Evolutionary conservation across 2,797 vertebrate genomes (phyloP).

Genomic region (Rhynchonycteris naso): DNA sequence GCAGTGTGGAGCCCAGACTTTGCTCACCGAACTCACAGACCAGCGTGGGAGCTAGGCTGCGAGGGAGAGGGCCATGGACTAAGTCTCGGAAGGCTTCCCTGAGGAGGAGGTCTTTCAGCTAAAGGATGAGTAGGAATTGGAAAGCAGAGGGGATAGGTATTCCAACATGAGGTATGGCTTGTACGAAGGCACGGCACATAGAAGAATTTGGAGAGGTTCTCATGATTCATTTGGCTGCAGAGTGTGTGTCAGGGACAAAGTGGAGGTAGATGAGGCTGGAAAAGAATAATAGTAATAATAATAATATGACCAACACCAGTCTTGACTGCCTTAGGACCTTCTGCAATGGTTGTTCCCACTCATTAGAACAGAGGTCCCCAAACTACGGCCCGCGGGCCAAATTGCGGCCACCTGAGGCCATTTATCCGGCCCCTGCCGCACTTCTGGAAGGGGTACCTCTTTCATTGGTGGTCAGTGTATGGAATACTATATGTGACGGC

Average conservation of each 20-base stretch:
- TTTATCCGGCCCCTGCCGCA: too few species aligned
- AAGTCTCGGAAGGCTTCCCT: not conserved
- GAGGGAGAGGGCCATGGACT: not conserved
- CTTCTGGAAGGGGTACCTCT: too few species aligned
- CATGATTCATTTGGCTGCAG: not conserved
- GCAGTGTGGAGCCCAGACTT: not conserved
- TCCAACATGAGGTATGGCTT: not conserved
- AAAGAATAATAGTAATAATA: not conserved
- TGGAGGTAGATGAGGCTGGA: not conserved
- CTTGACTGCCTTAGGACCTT: not conserved
- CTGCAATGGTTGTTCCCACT: not conserved
- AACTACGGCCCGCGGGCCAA: too few species aligned
- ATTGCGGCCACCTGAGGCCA: too few species aligned
- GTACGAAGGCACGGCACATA: rapidly evolving
- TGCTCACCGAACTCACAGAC: not conserved
- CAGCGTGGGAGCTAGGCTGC: not conserved
- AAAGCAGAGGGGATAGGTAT: not conserved
- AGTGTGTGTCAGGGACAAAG: not conserved
- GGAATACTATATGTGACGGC: too few species aligned
- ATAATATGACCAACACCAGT: not conserved
- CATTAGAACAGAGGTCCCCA: too few species aligned
- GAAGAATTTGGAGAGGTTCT: not conserved
- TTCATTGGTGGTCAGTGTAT: too few species aligned
- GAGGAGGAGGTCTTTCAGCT: not conserved
- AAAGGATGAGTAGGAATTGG: not conserved